Evolutionary conservation across 2,113 vertebrate genomes (phyloP), one percentile per base, ranked within the genome.

Genomic region (Ancistrus triradiatus): DNA sequence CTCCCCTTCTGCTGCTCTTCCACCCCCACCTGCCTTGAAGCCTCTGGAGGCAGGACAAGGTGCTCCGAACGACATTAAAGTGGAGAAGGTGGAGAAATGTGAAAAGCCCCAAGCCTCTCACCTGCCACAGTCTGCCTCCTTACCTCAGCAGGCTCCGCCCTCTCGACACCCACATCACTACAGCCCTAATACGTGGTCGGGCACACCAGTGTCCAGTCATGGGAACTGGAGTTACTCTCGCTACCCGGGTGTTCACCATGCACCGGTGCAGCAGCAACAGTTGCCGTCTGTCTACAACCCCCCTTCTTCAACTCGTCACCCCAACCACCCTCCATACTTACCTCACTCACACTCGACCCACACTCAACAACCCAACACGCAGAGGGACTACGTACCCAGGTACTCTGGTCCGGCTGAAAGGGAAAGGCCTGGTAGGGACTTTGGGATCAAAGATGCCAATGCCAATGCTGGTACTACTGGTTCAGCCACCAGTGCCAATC

Each of bases 1-100:
- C 78, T 76, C 89, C 59, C 91, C 90, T 11, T 86, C 93, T 43
- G 21, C 43, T 46, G 25, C 58, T 47, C 85, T 96, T 68, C 95
- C 94, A 28, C 95, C 94, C 8, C 94, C 94, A 0, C 95, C 94
- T 1, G 94, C 94, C 43, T 77, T 96, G 63, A 91, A 93, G 70
- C 93, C 93, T 1, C 83, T 95, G 37, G 92, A 89, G 73, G 76
- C 84, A 5, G 85, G 79, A 43, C 86, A 83, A 74, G 85, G 74
- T 69, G 59, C 80, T 46, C 71, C 83, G 17, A 48, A 43, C 31
- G 88, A 95, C 79, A 83, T 70, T 73, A 94, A 61, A 83, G 83
- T 84, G 59, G 92, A 89, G 51, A 88, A 88, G 75, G 68, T 76
- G 53, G 91, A 92, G 46, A 94, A 94, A 80, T 74, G 62, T 81